Conservation (phyloP, 2,888 invertebrate species). For the Busseola fusca region DNA sequence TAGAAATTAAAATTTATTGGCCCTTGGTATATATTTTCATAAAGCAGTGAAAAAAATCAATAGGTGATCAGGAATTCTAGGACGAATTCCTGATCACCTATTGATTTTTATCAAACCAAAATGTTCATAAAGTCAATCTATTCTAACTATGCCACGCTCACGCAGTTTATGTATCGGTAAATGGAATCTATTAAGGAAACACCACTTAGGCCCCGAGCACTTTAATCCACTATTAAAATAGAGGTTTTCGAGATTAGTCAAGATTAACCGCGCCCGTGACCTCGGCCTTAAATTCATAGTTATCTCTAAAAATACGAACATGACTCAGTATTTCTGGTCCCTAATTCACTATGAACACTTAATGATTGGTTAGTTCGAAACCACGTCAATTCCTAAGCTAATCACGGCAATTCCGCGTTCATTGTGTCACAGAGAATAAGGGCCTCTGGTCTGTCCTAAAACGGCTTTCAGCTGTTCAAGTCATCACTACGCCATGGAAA, state of each 20-base stretch:
- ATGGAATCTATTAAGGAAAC: slow-evolving; percentile 59
- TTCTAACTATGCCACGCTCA: slow-evolving; percentile 19
- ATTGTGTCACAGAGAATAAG: neutral
- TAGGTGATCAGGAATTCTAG: too few relatives aligned
- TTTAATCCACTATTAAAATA: slow-evolving; percentile 57
- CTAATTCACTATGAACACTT: neutral
- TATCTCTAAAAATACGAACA: slow-evolving; percentile 71
- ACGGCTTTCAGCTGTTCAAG: slow-evolving; percentile 55
- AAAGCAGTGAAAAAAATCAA: neutral
- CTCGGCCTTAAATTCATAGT: slow-evolving; percentile 74
- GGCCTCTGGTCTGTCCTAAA: slow-evolving; percentile 29
- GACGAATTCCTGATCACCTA: slow-evolving; percentile 27
- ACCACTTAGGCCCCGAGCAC: slow-evolving; percentile 45
- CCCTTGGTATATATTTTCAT: neutral
- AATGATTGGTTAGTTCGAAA: neutral
- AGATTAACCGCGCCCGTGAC: slow-evolving; percentile 72
- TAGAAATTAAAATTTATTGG: neutral
- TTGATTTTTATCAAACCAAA: slow-evolving; percentile 31
- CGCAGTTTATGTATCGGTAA: slow-evolving; percentile 51
- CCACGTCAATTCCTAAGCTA: neutral
- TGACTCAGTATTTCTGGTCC: slow-evolving; percentile 43
- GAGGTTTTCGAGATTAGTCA: slow-evolving; percentile 54
- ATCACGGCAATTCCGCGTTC: neutral
- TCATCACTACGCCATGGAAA: slow-evolving; percentile 52
- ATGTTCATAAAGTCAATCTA: slow-evolving; percentile 27